Percentiles rank a stretch among this genome's conserved stretches.
Conservation (phyloP, 2,797 vertebrate genomes). For the Buceros bicornis region DNA sequence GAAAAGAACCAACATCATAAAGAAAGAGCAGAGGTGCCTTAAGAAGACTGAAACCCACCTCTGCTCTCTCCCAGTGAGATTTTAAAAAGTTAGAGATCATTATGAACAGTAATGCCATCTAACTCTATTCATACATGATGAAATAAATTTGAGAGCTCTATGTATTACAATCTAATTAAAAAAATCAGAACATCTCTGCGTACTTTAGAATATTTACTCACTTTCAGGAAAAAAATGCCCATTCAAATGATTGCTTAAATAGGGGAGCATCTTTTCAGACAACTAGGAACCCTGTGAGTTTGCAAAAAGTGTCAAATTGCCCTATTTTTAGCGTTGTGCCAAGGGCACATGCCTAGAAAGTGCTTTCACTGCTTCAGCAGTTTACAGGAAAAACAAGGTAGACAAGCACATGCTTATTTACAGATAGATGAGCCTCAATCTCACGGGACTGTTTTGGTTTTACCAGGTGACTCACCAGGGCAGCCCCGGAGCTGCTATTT, state of each 20-base stretch:
- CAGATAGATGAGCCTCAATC: conserved; percentile 1
- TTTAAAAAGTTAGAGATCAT: not conserved
- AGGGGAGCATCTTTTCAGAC: not conserved
- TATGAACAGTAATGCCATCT: not conserved
- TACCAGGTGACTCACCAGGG: not conserved
- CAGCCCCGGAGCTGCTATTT: fast-evolving
- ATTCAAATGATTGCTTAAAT: not conserved
- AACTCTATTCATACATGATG: not conserved
- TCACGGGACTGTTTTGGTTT: not conserved
- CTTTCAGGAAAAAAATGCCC: not conserved
- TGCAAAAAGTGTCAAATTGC: not conserved
- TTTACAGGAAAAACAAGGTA: conserved; percentile 53
- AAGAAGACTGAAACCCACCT: not conserved
- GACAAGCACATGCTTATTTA: conserved; percentile 30
- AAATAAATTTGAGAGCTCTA: not conserved
- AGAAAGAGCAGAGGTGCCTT: not conserved
- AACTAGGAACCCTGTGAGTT: not conserved
- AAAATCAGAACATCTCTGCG: not conserved
- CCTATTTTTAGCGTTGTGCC: conserved; percentile 57
- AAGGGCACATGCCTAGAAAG: conserved; percentile 68
- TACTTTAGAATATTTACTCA: not conserved
- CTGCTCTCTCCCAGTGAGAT: not conserved
- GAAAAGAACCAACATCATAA: not conserved
- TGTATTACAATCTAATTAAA: not conserved
- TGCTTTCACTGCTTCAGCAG: conserved; percentile 33